Base-by-base conservation (phyloP, 2,797 vertebrate species). In the Gadopsis marmoratus region DNA sequence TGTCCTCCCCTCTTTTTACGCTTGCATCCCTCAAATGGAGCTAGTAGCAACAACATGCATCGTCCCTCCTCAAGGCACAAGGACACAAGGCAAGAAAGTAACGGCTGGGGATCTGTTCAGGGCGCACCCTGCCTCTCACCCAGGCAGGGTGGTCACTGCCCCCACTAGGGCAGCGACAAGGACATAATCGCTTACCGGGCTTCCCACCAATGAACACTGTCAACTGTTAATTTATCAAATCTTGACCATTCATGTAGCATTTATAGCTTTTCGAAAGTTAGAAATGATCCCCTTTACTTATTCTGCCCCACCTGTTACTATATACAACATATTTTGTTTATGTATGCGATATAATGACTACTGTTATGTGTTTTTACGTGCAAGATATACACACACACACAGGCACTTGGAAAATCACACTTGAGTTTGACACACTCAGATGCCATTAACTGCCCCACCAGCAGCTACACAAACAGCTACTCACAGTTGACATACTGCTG, bases 401-500 rank as follows among this genome's bases (percentile, higher is more conserved):
- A 43, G 53, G 14, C 35, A 23, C 8, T 29, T 29, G 7, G 8
- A 29, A 13, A 37, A 41, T 8, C 7, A 29, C 7, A 0, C 11
- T 62, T 21, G 2, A 26, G 14, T 17, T 43, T 45, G 4, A 56
- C 51, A 55, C 17, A 45, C 12, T 35, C 33, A 35, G 7, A 35
- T 35, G 33, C 33, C 33, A 4, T 3, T 23, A 8, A 59, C n/a
- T 47, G 21, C 5, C 11, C 3, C 13, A 4, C 4, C 2, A 10
- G 5, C n/a, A 37, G 14, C 33, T 17, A 7, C 7, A 35, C 7
- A 9, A 37, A 55, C 9, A 80, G 11, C 3, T 82, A 92, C 95
- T 95, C 71, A 99, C 98, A 95, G 92, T 97, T 98, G 76, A 99
- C 95, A 84, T 99, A 99, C 54, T 96, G 93, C 92, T 99, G 98